phyloP scores from a whole-genome alignment of 2,888 invertebrate species.

The Drosophila longiperda region DNA sequence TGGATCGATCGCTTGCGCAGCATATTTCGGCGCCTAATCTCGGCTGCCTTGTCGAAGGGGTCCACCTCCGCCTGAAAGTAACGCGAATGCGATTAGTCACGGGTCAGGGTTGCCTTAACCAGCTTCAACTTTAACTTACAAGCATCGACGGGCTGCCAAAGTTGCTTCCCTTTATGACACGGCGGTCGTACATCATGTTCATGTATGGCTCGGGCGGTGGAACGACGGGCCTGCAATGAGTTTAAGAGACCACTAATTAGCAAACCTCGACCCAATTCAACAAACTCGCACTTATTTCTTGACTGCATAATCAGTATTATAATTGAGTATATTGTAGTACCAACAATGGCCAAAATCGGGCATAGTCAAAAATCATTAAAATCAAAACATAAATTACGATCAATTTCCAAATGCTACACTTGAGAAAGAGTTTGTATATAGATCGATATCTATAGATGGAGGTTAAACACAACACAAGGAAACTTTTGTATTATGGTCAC shows the following conservation, averaged over 20 bases:
- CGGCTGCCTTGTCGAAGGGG: slow-evolving; percentile 83
- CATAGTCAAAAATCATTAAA: neutral
- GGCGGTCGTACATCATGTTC: slow-evolving; percentile 95
- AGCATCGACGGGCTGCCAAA: slow-evolving; percentile 85
- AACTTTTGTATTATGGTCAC: neutral
- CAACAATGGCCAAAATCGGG: too few relatives aligned
- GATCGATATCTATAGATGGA: neutral
- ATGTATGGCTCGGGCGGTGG: slow-evolving; percentile 86
- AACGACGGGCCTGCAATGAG: slow-evolving; percentile 77
- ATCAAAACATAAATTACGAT: neutral
- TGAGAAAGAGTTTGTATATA: neutral
- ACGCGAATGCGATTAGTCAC: slow-evolving; percentile 32
- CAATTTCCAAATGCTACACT: neutral
- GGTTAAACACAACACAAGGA: neutral
- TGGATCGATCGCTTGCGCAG: slow-evolving; percentile 88
- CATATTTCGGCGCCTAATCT: slow-evolving; percentile 89
- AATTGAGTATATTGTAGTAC: neutral
- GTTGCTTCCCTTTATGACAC: slow-evolving; percentile 94
- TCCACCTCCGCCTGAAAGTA: slow-evolving; percentile 85
- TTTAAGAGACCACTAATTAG: slow-evolving; percentile 60
- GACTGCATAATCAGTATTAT: neutral
- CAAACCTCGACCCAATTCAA: slow-evolving; percentile 72
- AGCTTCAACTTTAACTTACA: slow-evolving; percentile 62
- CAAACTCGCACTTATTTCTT: slow-evolving; percentile 20
- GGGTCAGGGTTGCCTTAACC: slow-evolving; percentile 56